Base-by-base conservation (phyloP, 2,888 invertebrate genomes). In the Argyresthia albistria region DNA sequence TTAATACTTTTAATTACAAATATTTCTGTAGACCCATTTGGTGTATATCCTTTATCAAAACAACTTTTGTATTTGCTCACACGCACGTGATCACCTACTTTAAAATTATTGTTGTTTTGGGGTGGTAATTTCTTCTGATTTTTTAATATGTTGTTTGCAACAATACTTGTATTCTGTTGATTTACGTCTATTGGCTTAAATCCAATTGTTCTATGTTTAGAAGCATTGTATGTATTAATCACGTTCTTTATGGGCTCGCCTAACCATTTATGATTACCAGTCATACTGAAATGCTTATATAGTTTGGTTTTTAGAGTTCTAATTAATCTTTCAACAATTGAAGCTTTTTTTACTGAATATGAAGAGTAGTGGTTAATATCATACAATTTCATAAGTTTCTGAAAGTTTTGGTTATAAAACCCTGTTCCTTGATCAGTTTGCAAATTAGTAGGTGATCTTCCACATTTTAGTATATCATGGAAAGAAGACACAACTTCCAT, bases 11-110 rank as follows among this genome's bases (percentile, higher is more conserved):
- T 52, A 16, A 65, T 59, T 54, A 56, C 60, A 56, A 67, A 66
- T 45, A 64, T 54, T 55, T 65, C 65, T 9, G 59, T 61, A 10
- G 63, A 60, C 64, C 66, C 68, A 48, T 63, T 62, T 0, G 67
- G 64, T 16, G 62, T 64, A 53, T 63, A 67, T 0, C 62, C 61
- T 53, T 62, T 63, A 3, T 54, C 53, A 54, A 65, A 63, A 11
- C 47, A 25, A 48, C 53, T 52, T 51, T 59, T 58, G 42, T 58
- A 56, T 54, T 61, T 63, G 43, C 60, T 61, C 49, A 62, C 55
- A 43, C 64, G 54, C 36, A 62, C 63, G 10, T 42, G 16, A 53
- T 61, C 60, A 16, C 58, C 59, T 46, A 61, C 37, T 53, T 56
- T 57, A 55, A 55, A 61, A 50, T 59, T 61, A 8, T 16, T 45